A percentile compares a stretch with the other conserved stretches of the same genome.
Evolutionary conservation across 2,113 vertebrate species (phyloP).

Genomic region (Carlito syrichta): DNA sequence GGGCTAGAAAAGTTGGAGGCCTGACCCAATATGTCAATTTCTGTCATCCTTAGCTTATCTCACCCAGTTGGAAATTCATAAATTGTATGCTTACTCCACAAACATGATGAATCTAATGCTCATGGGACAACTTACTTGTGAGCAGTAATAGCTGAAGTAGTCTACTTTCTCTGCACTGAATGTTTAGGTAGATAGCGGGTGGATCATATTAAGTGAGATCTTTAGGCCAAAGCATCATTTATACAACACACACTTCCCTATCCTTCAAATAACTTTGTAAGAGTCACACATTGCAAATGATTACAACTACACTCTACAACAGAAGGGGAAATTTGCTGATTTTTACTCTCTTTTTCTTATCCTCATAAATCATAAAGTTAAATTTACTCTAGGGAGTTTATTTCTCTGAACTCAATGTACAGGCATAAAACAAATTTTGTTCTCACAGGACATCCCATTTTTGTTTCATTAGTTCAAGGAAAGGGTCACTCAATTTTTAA

Average conservation of each 20-base stretch:
- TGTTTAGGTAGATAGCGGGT: background rate
- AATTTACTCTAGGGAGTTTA: conserved; percentile 74
- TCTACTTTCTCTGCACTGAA: background rate
- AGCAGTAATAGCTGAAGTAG: background rate
- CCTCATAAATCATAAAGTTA: conserved; percentile 73
- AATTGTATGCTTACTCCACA: background rate
- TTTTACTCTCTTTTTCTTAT: conserved; percentile 42
- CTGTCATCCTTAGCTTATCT: background rate
- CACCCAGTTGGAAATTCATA: background rate
- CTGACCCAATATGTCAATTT: background rate
- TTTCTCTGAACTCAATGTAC: conserved; percentile 75
- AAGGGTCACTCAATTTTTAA: conserved; percentile 83
- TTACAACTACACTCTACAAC: background rate
- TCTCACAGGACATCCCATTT: conserved; percentile 78
- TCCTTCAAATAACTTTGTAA: background rate
- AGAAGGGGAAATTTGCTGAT: conserved; percentile 54
- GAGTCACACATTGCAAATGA: conserved; percentile 7
- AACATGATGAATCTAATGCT: background rate
- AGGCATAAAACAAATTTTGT: conserved; percentile 79
- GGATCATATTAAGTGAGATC: background rate
- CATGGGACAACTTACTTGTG: background rate
- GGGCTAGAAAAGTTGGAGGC: background rate
- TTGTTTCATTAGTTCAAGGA: conserved; percentile 84
- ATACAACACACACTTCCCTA: background rate
- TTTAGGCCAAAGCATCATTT: background rate